These are phyloP conservation scores for Metridium senile DNA, from an alignment of 92 coral and sea anemone species.

Conservation along the genomic window DNA sequence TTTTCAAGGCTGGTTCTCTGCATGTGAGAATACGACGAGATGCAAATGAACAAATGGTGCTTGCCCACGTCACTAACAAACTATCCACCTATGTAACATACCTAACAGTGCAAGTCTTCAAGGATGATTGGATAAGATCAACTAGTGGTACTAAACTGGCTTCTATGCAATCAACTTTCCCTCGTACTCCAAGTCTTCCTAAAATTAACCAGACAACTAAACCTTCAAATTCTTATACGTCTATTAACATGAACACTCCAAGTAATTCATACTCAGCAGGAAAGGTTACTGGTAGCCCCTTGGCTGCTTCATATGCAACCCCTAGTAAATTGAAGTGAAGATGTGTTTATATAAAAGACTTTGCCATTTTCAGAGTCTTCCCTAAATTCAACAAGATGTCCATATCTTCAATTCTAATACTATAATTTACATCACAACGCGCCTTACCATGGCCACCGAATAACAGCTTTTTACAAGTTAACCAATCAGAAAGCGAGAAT, in stretches of 20 bases:
- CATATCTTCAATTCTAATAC: too few relatives aligned
- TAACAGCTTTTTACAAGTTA: too few relatives aligned
- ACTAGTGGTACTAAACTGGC: constrained; percentile 73
- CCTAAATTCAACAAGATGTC: too few relatives aligned
- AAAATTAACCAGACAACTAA: constrained; percentile 26
- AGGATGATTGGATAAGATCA: constrained; percentile 95
- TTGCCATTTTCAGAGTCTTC: too few relatives aligned
- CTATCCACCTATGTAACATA: constrained; percentile 78
- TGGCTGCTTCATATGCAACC: constrained; percentile 11
- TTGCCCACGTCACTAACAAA: constrained; percentile 97
- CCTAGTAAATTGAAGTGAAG: constrained; percentile 23
- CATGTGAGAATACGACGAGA: constrained; percentile 96
- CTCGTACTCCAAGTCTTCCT: constrained; percentile 54
- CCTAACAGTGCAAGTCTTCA: constrained; percentile 92
- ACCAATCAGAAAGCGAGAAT: too few relatives aligned
- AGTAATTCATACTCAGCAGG: not conserved
- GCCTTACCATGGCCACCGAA: too few relatives aligned
- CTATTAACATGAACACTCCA: constrained; percentile 13
- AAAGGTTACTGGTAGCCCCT: constrained; percentile 19
- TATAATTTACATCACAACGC: too few relatives aligned
- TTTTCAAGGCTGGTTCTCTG: constrained; percentile 82
- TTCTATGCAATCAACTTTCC: constrained; percentile 56
- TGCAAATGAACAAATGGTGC: constrained; percentile 99
- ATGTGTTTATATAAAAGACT: not conserved
- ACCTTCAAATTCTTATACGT: not conserved